phyloP scores from a whole-genome alignment of 1,140 invertebrate genomes.

The Magallana ariakensis region DNA sequence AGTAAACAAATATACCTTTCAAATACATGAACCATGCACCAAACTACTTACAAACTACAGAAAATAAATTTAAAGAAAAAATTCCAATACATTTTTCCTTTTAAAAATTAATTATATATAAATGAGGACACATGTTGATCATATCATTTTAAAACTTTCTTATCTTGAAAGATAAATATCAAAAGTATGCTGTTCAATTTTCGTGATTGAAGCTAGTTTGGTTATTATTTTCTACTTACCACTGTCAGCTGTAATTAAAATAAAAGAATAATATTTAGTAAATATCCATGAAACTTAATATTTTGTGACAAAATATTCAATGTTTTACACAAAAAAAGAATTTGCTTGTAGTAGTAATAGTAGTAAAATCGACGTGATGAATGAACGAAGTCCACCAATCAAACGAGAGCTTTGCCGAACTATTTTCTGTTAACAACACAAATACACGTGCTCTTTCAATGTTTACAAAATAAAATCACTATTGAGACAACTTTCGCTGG shows the following conservation, averaged over 20 bases:
- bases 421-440: slow-evolving; percentile 65
- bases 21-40: too few relatives aligned
- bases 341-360: slow-evolving; percentile 40
- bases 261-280: background rate
- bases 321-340: background rate
- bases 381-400: slow-evolving; percentile 67
- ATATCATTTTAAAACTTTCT: too few relatives aligned
- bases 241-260: slow-evolving; percentile 21
- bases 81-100: too few relatives aligned
- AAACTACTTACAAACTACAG: too few relatives aligned
- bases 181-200: too few relatives aligned
- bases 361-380: slow-evolving; percentile 55
- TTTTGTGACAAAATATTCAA: background rate
- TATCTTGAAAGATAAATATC: too few relatives aligned
- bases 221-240: background rate
- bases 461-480: slow-evolving; percentile 41
- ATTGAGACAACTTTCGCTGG: slow-evolving; percentile 7
- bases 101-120: too few relatives aligned
- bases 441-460: slow-evolving; percentile 56
- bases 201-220: too few relatives aligned
- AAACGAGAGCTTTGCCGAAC: slow-evolving; percentile 59
- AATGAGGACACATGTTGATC: too few relatives aligned
- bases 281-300: background rate
- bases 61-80: too few relatives aligned
- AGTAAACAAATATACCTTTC: background rate